phyloP scores from a whole-genome alignment of 2,113 vertebrate genomes.

The Nesoenas mayeri region DNA sequence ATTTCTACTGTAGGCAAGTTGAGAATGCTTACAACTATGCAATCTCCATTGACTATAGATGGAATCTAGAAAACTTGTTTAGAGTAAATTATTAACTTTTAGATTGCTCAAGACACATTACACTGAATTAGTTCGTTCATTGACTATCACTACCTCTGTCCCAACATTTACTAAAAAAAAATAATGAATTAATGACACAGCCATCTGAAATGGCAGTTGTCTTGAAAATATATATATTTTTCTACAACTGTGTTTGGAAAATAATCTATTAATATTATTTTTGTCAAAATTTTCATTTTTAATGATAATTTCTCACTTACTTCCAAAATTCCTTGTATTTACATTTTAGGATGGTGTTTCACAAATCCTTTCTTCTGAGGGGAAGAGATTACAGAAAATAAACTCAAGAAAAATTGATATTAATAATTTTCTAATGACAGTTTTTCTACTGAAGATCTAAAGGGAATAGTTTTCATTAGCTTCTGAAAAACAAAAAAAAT shows the following conservation, averaged over 20 bases:
- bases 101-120: not conserved
- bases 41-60: not conserved
- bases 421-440: not conserved
- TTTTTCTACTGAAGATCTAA: not conserved
- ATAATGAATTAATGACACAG: fast-evolving
- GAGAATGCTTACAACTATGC: not conserved
- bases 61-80: not conserved
- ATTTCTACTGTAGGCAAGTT: not conserved
- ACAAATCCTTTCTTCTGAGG: not conserved
- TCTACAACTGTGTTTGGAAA: not conserved
- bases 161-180: not conserved
- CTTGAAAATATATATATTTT: not conserved
- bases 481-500: not conserved
- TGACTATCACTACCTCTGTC: not conserved
- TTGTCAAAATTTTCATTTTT: not conserved
- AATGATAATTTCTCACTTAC: not conserved
- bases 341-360: not conserved
- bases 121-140: not conserved
- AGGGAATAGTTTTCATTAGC: not conserved
- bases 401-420: not conserved
- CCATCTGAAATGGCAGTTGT: not conserved
- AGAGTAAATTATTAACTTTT: not conserved
- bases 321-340: not conserved
- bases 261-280: not conserved
- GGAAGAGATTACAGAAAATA: not conserved